These are phyloP conservation scores for Pseudopodoces humilis DNA, from an alignment of 2,113 vertebrate genomes.

Conservation along the genomic window DNA sequence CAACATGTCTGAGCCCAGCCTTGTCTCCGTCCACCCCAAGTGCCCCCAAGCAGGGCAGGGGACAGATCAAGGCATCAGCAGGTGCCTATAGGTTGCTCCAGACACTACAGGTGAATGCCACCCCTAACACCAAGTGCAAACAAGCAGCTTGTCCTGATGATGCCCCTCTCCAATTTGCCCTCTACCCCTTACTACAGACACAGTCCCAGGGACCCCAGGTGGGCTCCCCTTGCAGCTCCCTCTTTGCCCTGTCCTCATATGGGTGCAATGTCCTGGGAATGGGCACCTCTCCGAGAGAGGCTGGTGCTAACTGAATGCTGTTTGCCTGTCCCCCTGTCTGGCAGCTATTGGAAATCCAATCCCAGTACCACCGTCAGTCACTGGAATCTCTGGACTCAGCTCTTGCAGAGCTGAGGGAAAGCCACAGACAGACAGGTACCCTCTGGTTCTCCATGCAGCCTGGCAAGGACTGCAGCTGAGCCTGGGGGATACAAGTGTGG, in stretches of 20 bases:
- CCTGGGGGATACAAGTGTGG: rapidly evolving
- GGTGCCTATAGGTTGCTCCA: neutral
- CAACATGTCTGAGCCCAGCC: neutral
- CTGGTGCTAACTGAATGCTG: neutral
- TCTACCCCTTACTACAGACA: neutral
- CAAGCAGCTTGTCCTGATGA: neutral
- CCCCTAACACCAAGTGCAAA: neutral
- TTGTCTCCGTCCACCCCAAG: neutral
- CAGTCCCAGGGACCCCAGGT: rapidly evolving
- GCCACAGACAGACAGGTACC: constrained; percentile 79
- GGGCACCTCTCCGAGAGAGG: neutral
- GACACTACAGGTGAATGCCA: neutral
- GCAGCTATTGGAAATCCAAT: constrained; percentile 93
- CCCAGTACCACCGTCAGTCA: constrained; percentile 88
- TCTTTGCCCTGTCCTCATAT: neutral
- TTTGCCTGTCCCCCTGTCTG: neutral
- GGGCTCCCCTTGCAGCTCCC: neutral
- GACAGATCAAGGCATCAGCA: neutral
- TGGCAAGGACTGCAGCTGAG: constrained; percentile 10
- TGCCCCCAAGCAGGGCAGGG: neutral
- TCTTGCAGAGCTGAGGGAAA: constrained; percentile 87
- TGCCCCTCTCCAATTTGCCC: neutral
- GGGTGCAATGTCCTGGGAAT: neutral
- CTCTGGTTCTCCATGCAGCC: neutral
- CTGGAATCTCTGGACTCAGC: constrained; percentile 81